Conservation (phyloP, 2,888 invertebrate species). For the Smittia sp. region DNA sequence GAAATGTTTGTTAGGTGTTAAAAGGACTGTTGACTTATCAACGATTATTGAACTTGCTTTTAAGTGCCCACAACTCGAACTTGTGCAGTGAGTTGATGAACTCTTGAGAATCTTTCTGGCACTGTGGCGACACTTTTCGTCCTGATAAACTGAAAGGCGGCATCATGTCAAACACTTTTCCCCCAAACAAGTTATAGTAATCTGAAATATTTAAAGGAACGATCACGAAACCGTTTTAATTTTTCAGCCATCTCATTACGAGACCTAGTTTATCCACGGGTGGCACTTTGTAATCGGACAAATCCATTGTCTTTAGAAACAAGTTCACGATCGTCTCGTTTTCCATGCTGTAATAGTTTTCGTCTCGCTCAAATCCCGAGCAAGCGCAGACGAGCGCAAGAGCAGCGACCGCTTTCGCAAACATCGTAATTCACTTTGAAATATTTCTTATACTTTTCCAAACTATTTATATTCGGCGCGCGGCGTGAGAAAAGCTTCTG, state of each 20-base stretch:
- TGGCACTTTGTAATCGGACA: constrained; percentile 6
- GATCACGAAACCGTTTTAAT: not conserved
- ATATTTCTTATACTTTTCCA: too few relatives aligned
- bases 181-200: constrained; percentile 14
- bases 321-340: constrained; percentile 3
- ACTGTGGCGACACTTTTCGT: constrained; percentile 41
- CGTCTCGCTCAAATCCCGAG: constrained; percentile 2
- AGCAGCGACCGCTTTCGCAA: too few relatives aligned
- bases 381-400: not conserved
- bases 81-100: constrained; percentile 43
- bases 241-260: not conserved
- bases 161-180: constrained; percentile 33
- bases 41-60: constrained; percentile 42
- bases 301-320: not conserved
- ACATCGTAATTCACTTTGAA: too few relatives aligned
- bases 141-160: constrained; percentile 42
- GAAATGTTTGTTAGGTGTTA: constrained; percentile 43
- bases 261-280: not conserved
- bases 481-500: too few relatives aligned
- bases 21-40: not conserved
- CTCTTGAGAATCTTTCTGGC: constrained; percentile 42
- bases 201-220: constrained; percentile 33
- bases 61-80: constrained; percentile 43
- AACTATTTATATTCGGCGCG: not conserved
- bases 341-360: not conserved